Evolutionary conservation across 2,888 invertebrate species (phyloP), one percentile per base, ranked within the genome.

Genomic region (Ornithoptera priamus): DNA sequence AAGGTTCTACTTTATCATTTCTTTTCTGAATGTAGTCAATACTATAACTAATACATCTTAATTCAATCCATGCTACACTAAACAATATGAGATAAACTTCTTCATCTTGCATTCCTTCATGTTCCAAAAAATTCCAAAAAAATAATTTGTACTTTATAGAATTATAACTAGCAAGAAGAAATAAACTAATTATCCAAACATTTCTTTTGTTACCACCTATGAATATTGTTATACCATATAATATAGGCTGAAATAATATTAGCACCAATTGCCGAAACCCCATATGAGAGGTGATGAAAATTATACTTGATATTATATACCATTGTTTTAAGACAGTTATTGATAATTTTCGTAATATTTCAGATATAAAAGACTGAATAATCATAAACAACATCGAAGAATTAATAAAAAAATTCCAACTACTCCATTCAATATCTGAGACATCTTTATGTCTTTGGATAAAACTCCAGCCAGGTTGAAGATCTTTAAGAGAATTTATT

Each of bases 31-130:
- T 85, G 77, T 86, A 92, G 74, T 95, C 96, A 71, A 96, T 88
- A 75, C 94, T 94, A 84, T 94, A 97, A 84, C 97, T 97, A 57
- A 97, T 94, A 76, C 97, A 96, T 79, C 96, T 94, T 75, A 95
- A 89, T 84, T 94, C 95, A 80, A 94, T 95, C 97, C 96, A 97
- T 72, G 95, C 95, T 75, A 94, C 82, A 56, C 93, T 88, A 71
- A 93, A 88, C 70, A 94, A 87, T 66, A 94, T 79, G 73, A 95
- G 81, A 77, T 93, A 94, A 56, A 93, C 89, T 74, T 93, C 89
- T 74, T 94, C 93, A 77, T 93, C 93, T 68, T 87, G 83, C 42
- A 93, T 77, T 70, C 82, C 80, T 64, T 89, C 79, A 78, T 87
- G 86, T 58, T 89, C 86, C 79, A 93, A 82, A 71, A 91, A 88